A percentile compares a stretch with the other conserved stretches of the same genome.
phyloP scores from a whole-genome alignment of 2,888 invertebrate species.

The Drosophila pseudotalamancana region DNA sequence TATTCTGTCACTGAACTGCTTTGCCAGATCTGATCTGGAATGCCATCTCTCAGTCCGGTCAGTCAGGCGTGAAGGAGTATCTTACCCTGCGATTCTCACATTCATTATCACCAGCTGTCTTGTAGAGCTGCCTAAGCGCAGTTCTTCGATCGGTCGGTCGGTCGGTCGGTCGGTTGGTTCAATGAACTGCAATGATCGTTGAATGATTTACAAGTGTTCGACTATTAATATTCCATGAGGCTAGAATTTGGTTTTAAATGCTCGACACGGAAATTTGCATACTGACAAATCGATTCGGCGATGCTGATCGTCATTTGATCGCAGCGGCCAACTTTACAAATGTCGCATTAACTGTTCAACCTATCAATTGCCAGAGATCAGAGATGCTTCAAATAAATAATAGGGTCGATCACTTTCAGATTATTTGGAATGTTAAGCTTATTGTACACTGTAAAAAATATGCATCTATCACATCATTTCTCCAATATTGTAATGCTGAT shows the following conservation, averaged over 20 bases:
- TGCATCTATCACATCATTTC: slow-evolving; percentile 17
- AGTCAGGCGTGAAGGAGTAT: slow-evolving; percentile 15
- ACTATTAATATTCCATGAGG: slow-evolving; percentile 21
- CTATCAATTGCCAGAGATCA: slow-evolving; percentile 42
- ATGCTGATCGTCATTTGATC: slow-evolving; percentile 36
- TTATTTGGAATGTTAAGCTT: slow-evolving; percentile 1
- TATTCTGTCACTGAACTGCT: slow-evolving; percentile 39
- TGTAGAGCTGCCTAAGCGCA: slow-evolving; percentile 9
- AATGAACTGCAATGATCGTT: slow-evolving; percentile 37
- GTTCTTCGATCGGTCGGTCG: slow-evolving; percentile 10
- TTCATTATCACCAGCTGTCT: slow-evolving; percentile 28
- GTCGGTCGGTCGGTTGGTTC: no score
- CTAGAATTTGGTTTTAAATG: slow-evolving; percentile 9
- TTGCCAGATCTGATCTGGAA: slow-evolving; percentile 19
- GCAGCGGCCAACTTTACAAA: slow-evolving; percentile 24
- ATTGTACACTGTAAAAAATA: slow-evolving; percentile 14
- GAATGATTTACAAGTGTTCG: slow-evolving; percentile 8
- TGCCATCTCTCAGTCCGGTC: slow-evolving; percentile 13
- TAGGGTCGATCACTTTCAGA: slow-evolving; percentile 24
- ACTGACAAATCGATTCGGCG: slow-evolving; percentile 38
- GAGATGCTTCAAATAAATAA: slow-evolving; percentile 32
- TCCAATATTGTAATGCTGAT: slow-evolving; percentile 24
- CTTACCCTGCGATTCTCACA: slow-evolving; percentile 12
- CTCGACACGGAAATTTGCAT: slow-evolving; percentile 14
- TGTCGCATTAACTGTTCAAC: slow-evolving; percentile 36